A percentile compares a stretch with the other conserved stretches of the same genome.
phyloP scores from a whole-genome alignment of 2,113 vertebrate genomes.

The Emydocephalus ijimae region DNA sequence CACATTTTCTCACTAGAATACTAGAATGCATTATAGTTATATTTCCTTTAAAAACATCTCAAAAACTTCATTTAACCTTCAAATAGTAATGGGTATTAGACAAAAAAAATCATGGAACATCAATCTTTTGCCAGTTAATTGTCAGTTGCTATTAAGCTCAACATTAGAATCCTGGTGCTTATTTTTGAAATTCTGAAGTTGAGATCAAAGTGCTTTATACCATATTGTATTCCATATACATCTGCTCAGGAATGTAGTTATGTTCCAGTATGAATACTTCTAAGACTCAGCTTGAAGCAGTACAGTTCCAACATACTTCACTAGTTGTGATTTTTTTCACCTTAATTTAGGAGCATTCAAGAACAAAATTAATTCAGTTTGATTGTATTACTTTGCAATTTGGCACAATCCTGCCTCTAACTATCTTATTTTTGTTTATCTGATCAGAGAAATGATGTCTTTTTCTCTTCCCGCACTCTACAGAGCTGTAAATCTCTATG shows the following conservation, averaged over 20 bases:
- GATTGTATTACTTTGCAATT: background rate
- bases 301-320: background rate
- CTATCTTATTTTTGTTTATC: background rate
- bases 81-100: background rate
- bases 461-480: background rate
- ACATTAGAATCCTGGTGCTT: background rate
- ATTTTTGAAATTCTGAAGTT: background rate
- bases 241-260: background rate
- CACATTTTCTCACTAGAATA: background rate
- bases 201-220: background rate
- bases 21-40: background rate
- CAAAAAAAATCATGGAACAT: background rate
- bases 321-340: background rate
- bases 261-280: background rate
- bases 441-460: background rate
- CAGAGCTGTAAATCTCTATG: no score
- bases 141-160: background rate
- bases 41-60: background rate
- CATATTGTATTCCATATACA: background rate
- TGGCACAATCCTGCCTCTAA: background rate
- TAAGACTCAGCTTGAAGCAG: background rate
- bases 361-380: background rate
- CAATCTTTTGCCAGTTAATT: background rate
- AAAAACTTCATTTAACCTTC: background rate
- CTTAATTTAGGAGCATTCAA: background rate